A percentile compares a stretch with the other conserved stretches of the same genome.
Conservation (phyloP, 2,113 vertebrate genomes). For the Saccopteryx leptura region DNA sequence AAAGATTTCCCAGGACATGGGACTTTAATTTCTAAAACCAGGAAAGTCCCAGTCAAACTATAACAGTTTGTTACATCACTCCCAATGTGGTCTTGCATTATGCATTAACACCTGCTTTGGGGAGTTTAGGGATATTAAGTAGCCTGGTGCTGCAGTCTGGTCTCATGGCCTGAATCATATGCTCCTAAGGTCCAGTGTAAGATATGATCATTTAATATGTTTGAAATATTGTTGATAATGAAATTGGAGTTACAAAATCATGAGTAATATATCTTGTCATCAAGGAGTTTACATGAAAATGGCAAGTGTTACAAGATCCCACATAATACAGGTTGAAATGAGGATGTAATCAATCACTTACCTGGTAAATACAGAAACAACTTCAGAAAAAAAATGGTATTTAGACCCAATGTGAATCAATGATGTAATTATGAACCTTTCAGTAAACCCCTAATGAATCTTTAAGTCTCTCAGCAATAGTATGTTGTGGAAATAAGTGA, state of each 20-base stretch:
- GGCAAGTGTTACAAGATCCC: background rate
- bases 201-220: background rate
- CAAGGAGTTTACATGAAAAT: background rate
- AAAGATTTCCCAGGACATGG: background rate
- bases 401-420: slow-evolving; percentile 4
- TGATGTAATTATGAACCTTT: background rate
- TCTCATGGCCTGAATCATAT: slow-evolving; percentile 16
- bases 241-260: background rate
- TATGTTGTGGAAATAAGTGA: slow-evolving; percentile 5
- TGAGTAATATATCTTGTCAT: background rate
- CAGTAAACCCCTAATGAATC: background rate
- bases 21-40: background rate
- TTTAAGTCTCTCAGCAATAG: background rate
- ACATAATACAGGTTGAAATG: background rate
- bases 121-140: background rate
- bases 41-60: background rate
- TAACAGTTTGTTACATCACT: background rate
- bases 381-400: background rate
- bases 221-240: slow-evolving; percentile 17
- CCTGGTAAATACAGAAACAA: background rate
- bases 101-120: background rate
- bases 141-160: background rate
- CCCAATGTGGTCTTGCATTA: background rate
- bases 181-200: background rate
- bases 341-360: background rate